Base-by-base conservation (phyloP, 37 sponge, comb jelly and placozoan species). In the Haliclona indistincta region DNA sequence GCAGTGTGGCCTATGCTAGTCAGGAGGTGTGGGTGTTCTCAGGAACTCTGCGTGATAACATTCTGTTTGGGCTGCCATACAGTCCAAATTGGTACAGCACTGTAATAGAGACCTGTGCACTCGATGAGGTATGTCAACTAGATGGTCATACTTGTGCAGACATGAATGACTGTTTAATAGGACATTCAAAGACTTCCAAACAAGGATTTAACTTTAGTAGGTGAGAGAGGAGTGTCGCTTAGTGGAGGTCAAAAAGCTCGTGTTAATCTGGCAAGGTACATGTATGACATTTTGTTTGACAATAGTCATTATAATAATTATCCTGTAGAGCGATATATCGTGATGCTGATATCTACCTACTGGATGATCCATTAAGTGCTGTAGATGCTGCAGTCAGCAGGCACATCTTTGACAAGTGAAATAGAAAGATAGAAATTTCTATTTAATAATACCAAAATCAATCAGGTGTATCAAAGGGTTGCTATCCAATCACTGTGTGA, bases 351-450 rank as follows among this genome's bases (percentile, higher is more conserved):
- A 78, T 93, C 61, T 84, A 76, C 78, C 68, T 93, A 30, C 73
- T 93, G 53, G 93, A 93, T 67, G 92, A 91, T 44, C 92, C 92
- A 29, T 77, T 91, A 44, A 86, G 89, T 81, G 92, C 92, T 32
- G 92, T 91, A 34, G 92, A 91, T 38, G 67, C 86, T 38, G 82
- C 62, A n/a, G n/a, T n/a, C n/a, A n/a, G n/a, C n/a, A n/a, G n/a
- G n/a, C n/a, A n/a, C n/a, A n/a, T n/a, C n/a, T n/a, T 91, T 93
- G 3, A 86, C 78, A 6, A 81, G 74, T n/a, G n/a, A n/a, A n/a
- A n/a, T n/a, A n/a, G n/a, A n/a, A n/a, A n/a, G n/a, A n/a, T n/a
- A n/a, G n/a, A n/a, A n/a, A n/a, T n/a, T n/a, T n/a, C n/a, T n/a
- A n/a, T n/a, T n/a, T n/a, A n/a, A n/a, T n/a, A n/a, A n/a, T n/a